These are phyloP conservation scores for Margaritifera margaritifera DNA, from an alignment of 2,888 invertebrate species.

Conservation along the genomic window DNA sequence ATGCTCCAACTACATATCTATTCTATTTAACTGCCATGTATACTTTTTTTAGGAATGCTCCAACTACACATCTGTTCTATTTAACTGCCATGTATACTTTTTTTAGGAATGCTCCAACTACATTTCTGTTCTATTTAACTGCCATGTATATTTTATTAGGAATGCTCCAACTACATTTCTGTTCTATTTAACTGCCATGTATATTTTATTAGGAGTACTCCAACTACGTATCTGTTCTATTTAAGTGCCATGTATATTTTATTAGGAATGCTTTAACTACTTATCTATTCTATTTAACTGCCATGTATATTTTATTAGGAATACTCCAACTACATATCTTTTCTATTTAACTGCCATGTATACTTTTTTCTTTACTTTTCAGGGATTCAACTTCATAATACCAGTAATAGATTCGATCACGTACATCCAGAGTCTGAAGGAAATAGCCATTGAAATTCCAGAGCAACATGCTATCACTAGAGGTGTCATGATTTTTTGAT, in stretches of 20 bases:
- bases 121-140: too few relatives aligned
- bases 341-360: not conserved
- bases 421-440: conserved; percentile 98
- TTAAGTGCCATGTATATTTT: too few relatives aligned
- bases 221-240: too few relatives aligned
- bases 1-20: not conserved
- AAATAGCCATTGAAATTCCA: conserved; percentile 99
- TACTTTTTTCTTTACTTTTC: conserved; percentile 20
- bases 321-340: not conserved
- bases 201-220: too few relatives aligned
- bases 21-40: not conserved
- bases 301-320: not conserved
- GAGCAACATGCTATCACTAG: conserved; percentile 98
- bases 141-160: too few relatives aligned
- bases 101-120: too few relatives aligned
- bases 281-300: not conserved
- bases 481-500: conserved; percentile 71
- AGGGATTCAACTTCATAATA: conserved; percentile 91
- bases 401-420: conserved; percentile 94
- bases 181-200: too few relatives aligned
- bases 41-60: conserved; percentile 18
- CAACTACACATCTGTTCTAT: too few relatives aligned
- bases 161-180: too few relatives aligned
- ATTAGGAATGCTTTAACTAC: too few relatives aligned
- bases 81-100: too few relatives aligned